Base-by-base conservation (phyloP, 2,888 invertebrate species). In the Drosophila kanekoi region DNA sequence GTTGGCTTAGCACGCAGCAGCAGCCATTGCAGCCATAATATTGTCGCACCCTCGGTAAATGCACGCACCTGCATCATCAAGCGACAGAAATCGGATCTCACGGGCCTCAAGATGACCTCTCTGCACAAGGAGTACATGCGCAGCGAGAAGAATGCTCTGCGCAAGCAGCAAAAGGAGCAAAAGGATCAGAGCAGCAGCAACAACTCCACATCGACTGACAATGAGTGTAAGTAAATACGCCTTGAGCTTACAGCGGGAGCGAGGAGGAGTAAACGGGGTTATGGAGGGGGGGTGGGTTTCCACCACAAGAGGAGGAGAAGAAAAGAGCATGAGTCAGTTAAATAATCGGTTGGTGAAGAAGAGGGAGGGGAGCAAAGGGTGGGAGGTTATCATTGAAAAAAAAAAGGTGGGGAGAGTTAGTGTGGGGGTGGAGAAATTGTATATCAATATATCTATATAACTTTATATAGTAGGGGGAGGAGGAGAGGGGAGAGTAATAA, bases 81-180 rank as follows among this genome's bases (percentile, higher is more conserved):
- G 64, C 81, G 94, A 1, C 95, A 95, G 78, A 95, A 94, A 81
- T 95, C 94, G 0, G 94, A 95, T 76, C 93, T 94, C 0, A 94
- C 95, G 0, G 94, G 94, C 0, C 88, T 94, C 0, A 94, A 93
- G 89, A 93, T 93, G 77, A 92, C 91, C 1, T 92, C 92, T 0
- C 61, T 93, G 44, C 92, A 92, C 66, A 92, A 92, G 72, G 93
- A 93, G 62, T 93, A 91, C 62, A 91, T 93, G 89, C 88, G 92
- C 0, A 92, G 91, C 62, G 92, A 92, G 71, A 92, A 92, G 79
- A 81, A 90, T 14, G 90, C 90, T 0, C 40, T 80, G 41, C 77
- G 89, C 38, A 88, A 88, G 10, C 87, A 86, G 40, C 81, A 84
- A 13, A 79, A 73, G 62, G 81, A 80, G 18, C 62, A 84, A 32